Conservation (phyloP, 2,113 vertebrate genomes). For the Melospiza melodia region DNA sequence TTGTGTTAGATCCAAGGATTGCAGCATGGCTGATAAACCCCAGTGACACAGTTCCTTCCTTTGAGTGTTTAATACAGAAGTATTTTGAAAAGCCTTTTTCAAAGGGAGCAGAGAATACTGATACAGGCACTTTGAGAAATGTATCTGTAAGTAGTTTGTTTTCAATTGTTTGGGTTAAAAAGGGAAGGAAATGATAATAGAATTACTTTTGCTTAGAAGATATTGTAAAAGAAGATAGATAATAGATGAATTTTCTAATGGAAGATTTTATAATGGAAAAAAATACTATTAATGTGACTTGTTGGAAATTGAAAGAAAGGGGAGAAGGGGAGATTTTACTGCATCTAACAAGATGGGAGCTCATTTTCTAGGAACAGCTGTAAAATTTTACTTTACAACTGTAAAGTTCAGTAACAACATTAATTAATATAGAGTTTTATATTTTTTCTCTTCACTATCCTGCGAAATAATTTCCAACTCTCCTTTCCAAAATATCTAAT, state of each 20-base stretch:
- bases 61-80: conserved; percentile 81
- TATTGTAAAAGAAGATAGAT: not conserved
- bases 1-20: conserved; percentile 86
- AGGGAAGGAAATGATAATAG: not conserved
- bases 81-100: conserved; percentile 61
- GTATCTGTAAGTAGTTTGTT: conserved; percentile 69
- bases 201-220: not conserved
- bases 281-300: not conserved
- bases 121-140: not conserved
- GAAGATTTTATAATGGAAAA: not conserved
- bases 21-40: conserved; percentile 90
- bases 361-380: not conserved
- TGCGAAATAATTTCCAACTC: not conserved
- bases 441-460: not conserved
- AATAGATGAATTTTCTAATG: not conserved
- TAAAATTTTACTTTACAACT: not conserved
- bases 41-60: conserved; percentile 78
- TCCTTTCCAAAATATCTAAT: not conserved
- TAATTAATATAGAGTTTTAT: not conserved
- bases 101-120: not conserved
- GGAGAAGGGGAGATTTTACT: not conserved
- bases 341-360: not conserved
- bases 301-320: not conserved
- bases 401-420: not conserved
- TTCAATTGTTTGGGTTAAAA: not conserved